Conservation (phyloP, 2,888 invertebrate genomes). For the Agonopterix alstromeriana region DNA sequence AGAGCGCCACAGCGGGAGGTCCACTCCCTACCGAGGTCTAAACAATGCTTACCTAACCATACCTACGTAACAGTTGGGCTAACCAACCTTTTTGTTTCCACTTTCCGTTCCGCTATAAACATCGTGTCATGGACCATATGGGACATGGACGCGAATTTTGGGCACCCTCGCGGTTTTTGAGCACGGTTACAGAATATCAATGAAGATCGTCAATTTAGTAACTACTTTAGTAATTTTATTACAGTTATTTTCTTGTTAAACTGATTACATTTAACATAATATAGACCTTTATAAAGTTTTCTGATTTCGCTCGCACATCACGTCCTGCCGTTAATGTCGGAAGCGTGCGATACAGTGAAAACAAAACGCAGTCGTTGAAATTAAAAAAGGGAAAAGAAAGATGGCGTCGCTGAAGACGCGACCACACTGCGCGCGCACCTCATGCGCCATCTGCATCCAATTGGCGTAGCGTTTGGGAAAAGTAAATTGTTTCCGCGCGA, state of each 20-base stretch:
- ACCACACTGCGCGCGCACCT: slow-evolving; percentile 58
- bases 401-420: slow-evolving; percentile 51
- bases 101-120: slow-evolving; percentile 52
- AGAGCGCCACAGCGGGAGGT: slow-evolving; percentile 53
- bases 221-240: too few species aligned
- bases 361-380: background rate
- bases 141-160: slow-evolving; percentile 38
- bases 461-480: slow-evolving; percentile 57
- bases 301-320: slow-evolving; percentile 8
- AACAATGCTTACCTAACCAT: slow-evolving; percentile 47
- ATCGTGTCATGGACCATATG: slow-evolving; percentile 56
- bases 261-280: background rate
- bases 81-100: slow-evolving; percentile 34
- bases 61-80: slow-evolving; percentile 30
- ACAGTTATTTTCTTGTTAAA: too few species aligned
- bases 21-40: slow-evolving; percentile 42
- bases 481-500: slow-evolving; percentile 49
- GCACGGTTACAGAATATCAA: slow-evolving; percentile 8
- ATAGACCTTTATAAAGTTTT: background rate
- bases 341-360: slow-evolving; percentile 17
- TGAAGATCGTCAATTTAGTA: too few species aligned
- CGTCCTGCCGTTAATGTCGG: slow-evolving; percentile 26
- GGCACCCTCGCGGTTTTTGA: slow-evolving; percentile 29
- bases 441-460: slow-evolving; percentile 67
- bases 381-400: slow-evolving; percentile 38